A percentile compares a stretch with the other conserved stretches of the same genome.
Conservation (phyloP, 2,113 vertebrate genomes). For the Cyanoderma ruficeps region DNA sequence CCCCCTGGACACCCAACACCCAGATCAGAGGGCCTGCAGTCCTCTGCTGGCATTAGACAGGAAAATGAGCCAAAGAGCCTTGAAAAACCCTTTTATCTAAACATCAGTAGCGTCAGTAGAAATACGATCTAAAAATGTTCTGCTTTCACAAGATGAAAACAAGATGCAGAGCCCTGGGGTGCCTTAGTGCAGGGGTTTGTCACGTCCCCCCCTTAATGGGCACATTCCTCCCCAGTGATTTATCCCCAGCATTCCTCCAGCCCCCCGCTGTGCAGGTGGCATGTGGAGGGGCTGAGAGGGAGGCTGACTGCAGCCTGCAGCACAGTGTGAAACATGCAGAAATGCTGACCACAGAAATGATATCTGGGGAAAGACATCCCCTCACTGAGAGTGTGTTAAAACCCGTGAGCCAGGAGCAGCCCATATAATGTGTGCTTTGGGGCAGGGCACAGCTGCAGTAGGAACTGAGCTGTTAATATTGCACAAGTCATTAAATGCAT, state of each 20-base stretch:
- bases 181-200: neutral
- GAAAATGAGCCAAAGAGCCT: neutral
- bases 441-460: neutral
- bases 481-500: neutral
- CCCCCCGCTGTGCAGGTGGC: neutral
- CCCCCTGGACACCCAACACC: neutral
- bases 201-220: neutral
- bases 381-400: neutral
- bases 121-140: neutral
- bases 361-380: neutral
- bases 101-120: neutral
- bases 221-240: neutral
- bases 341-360: neutral
- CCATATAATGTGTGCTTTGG: neutral
- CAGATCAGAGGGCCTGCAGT: neutral
- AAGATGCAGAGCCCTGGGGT: neutral
- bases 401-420: neutral
- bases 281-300: neutral
- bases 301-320: neutral
- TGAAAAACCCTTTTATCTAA: neutral
- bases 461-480: neutral
- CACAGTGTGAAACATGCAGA: neutral
- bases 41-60: neutral
- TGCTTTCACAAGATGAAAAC: neutral
- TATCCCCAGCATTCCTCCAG: neutral